phyloP scores from a whole-genome alignment of 1,140 invertebrate species.

The Pollicipes pollicipes region DNA sequence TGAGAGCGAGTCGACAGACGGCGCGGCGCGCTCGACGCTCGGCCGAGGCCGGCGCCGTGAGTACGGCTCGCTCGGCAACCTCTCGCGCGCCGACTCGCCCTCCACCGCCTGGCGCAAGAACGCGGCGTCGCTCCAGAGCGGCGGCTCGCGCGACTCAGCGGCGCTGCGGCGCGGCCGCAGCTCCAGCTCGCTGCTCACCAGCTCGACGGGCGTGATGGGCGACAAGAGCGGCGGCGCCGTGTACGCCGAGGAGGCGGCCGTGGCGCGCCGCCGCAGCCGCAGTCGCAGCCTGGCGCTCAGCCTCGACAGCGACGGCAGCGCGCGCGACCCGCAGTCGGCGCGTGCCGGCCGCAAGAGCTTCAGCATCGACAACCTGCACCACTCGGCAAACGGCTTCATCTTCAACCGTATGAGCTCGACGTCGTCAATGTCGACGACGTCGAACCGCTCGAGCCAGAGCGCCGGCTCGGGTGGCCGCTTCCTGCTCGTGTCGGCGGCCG shows the following conservation, averaged over 20 bases:
- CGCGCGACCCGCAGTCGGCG: too few relatives aligned
- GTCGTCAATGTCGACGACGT: background rate
- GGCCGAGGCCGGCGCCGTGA: slow-evolving; percentile 7
- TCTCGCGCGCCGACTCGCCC: slow-evolving; percentile 23
- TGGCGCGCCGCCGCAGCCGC: background rate
- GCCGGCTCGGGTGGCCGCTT: slow-evolving; percentile 16
- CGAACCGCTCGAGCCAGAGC: background rate
- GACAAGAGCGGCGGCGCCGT: background rate
- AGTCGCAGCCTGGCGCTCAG: background rate
- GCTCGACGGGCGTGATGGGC: background rate
- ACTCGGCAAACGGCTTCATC: slow-evolving; percentile 4
- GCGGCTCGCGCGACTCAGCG: background rate
- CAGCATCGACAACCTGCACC: slow-evolving; percentile 4
- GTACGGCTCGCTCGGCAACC: slow-evolving; percentile 31
- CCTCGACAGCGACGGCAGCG: background rate
- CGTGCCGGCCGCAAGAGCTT: background rate
- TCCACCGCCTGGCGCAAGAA: slow-evolving; percentile 23
- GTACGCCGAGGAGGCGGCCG: background rate
- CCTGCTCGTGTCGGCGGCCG: slow-evolving; percentile 35
- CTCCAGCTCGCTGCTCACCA: background rate
- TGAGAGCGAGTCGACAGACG: slow-evolving; percentile 23
- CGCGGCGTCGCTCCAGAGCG: slow-evolving; percentile 11
- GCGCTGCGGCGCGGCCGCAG: background rate
- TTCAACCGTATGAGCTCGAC: background rate
- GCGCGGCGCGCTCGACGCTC: slow-evolving; percentile 15